Base-by-base conservation (phyloP, 2,888 invertebrate genomes). In the Pseudococcus viburni region DNA sequence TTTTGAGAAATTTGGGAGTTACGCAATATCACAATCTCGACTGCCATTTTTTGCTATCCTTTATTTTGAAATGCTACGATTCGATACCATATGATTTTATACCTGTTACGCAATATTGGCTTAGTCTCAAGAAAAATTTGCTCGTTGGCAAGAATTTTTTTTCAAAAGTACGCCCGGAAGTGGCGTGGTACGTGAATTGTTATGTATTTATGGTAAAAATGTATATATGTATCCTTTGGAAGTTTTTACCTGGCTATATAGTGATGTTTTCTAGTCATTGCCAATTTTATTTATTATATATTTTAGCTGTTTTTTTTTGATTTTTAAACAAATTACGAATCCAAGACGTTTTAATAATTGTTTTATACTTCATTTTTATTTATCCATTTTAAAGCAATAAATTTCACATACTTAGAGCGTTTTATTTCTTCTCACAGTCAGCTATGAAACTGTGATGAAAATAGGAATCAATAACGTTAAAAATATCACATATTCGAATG, bases 211-310 rank as follows among this genome's bases (percentile, higher is more conserved):
- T 80, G 42, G 42, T 80, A 19, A 84, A 84, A 46, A 51, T 84
- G 55, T 51, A 51, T 12, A 84, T 51, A 48, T 26, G 48, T 48
- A 46, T 84, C 15, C n/a, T 84, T 84, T 51, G 51, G 48, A 51
- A 19, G 22, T 51, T 84, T 84, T 84, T 84, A 84, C 51, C 84
- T 51, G 84, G 51, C 26, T 84, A 85, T 33, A 84, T 85, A 85
- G 85, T 85, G 85, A 85, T 85, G 85, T 85, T 85, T 85, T 85
- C 85, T 85, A 85, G 85, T 85, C 85, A 85, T 84, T 80, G 80
- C 80, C 80, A 80, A 80, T 42, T 80, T 80, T 42, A n/a, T 80
- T 73, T 42, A 22, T 80, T 80, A 42, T 42, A 39, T 39, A 80
- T 80, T n/a, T 80, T 42, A 80, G 80, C 80, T 80, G 80, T 80